Evolutionary conservation across 2,113 vertebrate genomes (phyloP).

Genomic region (Anoura caudifer): DNA sequence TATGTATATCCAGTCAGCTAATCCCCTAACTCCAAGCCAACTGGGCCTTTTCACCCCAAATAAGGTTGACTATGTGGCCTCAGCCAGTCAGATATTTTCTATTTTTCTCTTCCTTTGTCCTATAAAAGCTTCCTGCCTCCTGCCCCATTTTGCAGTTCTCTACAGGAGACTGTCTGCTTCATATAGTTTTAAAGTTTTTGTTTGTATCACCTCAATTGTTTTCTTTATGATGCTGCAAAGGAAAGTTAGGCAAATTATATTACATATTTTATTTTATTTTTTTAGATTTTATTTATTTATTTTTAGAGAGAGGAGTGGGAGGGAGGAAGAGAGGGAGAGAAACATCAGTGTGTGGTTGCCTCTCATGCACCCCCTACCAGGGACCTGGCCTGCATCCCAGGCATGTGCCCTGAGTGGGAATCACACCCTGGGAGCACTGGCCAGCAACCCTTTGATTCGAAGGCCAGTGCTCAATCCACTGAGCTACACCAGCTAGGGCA

Average conservation of each 20-base stretch:
- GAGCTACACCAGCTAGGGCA: too few species aligned
- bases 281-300: too few species aligned
- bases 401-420: too few species aligned
- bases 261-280: not conserved
- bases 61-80: not conserved
- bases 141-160: not conserved
- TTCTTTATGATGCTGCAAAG: not conserved
- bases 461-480: too few species aligned
- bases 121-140: not conserved
- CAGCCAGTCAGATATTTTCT: not conserved
- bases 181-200: not conserved
- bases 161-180: not conserved
- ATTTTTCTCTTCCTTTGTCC: not conserved
- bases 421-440: too few species aligned
- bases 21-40: not conserved
- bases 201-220: not conserved
- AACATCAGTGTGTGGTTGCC: too few species aligned
- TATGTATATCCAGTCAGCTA: not conserved
- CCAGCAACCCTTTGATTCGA: too few species aligned
- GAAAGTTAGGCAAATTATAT: not conserved
- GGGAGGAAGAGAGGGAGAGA: too few species aligned
- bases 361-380: too few species aligned
- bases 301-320: too few species aligned
- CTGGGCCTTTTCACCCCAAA: not conserved
- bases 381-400: too few species aligned